A percentile compares a stretch with the other conserved stretches of the same genome.
Conservation (phyloP, 1,140 invertebrate species). For the Babylonia areolata region DNA sequence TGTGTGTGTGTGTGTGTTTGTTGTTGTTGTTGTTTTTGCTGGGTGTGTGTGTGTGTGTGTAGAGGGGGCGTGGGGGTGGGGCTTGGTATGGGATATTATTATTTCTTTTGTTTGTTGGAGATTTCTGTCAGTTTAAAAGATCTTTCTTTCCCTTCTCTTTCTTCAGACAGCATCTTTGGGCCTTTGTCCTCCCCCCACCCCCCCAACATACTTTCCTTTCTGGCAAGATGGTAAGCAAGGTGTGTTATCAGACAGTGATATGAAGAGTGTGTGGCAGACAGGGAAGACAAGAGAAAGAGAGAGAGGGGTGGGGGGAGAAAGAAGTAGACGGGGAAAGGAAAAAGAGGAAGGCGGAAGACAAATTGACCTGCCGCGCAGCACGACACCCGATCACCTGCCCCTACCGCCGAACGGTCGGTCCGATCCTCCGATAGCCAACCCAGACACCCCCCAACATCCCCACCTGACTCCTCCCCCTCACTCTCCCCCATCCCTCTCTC, state of each 20-base stretch:
- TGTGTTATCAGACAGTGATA: too few species aligned
- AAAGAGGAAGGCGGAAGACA: not conserved
- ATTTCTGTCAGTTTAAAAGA: too few species aligned
- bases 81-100: too few species aligned
- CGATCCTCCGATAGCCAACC: not conserved
- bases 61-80: too few species aligned
- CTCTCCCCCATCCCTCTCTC: not conserved
- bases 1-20: constrained; percentile 21
- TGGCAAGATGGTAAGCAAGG: too few species aligned
- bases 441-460: not conserved
- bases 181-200: too few species aligned
- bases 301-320: not conserved
- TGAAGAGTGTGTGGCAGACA: not conserved
- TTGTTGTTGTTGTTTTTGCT: too few species aligned
- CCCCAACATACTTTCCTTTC: too few species aligned
- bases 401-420: not conserved
- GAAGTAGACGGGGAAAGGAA: not conserved
- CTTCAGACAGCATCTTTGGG: too few species aligned
- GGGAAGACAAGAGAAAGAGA: not conserved
- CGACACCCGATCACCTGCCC: constrained; percentile 20
- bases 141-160: too few species aligned
- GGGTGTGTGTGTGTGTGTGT: not conserved
- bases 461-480: not conserved
- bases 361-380: constrained; percentile 21
- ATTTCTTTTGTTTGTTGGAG: too few species aligned